phyloP scores from a whole-genome alignment of 2,113 vertebrate genomes.

The Coptodon rendalli region DNA sequence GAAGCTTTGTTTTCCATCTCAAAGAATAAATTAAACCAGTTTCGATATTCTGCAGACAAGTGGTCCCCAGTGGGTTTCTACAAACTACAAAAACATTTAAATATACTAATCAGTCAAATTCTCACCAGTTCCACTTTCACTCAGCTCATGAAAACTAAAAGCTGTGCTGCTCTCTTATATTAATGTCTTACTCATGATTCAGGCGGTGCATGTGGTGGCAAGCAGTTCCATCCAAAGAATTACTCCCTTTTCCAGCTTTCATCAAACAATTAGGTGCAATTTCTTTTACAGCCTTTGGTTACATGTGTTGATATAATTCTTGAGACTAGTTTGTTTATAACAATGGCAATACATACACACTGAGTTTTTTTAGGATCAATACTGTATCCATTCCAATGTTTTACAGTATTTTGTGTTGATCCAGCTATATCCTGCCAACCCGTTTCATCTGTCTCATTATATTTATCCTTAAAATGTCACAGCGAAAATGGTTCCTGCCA shows the following conservation, averaged over 20 bases:
- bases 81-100: not conserved
- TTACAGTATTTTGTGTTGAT: not conserved
- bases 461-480: not conserved
- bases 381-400: not conserved
- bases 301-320: not conserved
- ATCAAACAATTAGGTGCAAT: not conserved
- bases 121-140: not conserved
- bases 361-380: not conserved
- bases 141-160: not conserved
- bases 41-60: not conserved
- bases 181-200: not conserved
- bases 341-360: not conserved
- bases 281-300: not conserved
- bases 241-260: not conserved
- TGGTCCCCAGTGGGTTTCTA: not conserved
- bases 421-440: not conserved
- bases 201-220: not conserved
- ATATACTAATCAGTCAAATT: not conserved
- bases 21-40: not conserved
- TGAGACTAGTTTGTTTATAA: not conserved
- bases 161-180: not conserved
- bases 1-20: not conserved
- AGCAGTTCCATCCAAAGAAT: not conserved
- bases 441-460: not conserved
- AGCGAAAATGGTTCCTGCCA: conserved; percentile 7